Base-by-base conservation (phyloP, 2,113 vertebrate genomes). In the Perognathus longimembris region DNA sequence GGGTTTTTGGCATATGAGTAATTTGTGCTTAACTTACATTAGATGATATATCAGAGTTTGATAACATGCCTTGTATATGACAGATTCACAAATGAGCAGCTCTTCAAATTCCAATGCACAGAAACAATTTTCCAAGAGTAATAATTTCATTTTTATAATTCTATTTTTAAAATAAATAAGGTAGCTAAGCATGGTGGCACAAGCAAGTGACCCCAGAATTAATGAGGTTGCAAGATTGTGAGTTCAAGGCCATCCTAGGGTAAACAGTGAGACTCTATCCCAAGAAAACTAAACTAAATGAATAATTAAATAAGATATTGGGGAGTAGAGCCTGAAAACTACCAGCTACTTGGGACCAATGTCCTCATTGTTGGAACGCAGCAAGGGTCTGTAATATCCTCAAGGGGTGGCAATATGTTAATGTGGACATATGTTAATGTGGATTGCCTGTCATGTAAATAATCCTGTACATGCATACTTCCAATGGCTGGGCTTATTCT, bases 41-140 rank as follows among this genome's bases (percentile, higher is more conserved):
- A 81, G 79, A 36, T 88, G 66, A 54, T 36, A 32, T 70, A 20
- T 54, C 88, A 77, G 30, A 61, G 21, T 38, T 89, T 66, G 64
- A 70, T 79, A 30, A 70, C 64, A 81, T 18, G 30, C 12, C 34
- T 88, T 30, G n/a, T 71, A 24, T 59, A 45, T 70, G 8, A 85
- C 59, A 50, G 42, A 24, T 38, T 67, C 30, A 90, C 63, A 85
- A 67, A 92, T 74, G 5, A 97, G 42, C 83, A 95, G 92, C 79
- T 88, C 71, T 32, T 64, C 76, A 71, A 88, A 88, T 15, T 59
- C 24, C 81, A 36, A 76, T 21, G 26, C 32, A 76, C 7, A 81
- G 80, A 74, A 67, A 54, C 8, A n/a, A 0, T 54, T 89, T 95
- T 84, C 89, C 3, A 77, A 90, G 69, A 94, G 32, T 71, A 93